A percentile compares a stretch with the other conserved stretches of the same genome.
phyloP scores from a whole-genome alignment of 2,113 vertebrate species.

The Hyla sarda region DNA sequence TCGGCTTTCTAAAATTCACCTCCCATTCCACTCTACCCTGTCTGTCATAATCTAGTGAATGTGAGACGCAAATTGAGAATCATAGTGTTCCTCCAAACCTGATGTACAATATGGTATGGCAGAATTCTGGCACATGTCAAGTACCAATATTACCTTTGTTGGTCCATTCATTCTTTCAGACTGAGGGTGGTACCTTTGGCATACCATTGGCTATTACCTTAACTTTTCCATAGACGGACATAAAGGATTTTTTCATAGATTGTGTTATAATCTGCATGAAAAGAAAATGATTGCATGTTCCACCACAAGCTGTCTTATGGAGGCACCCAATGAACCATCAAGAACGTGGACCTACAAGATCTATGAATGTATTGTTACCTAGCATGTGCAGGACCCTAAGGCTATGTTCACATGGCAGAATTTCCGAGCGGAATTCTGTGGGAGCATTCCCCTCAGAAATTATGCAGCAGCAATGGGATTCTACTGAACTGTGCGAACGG shows the following conservation, averaged over 20 bases:
- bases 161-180: neutral
- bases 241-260: too few relatives aligned
- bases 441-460: too few relatives aligned
- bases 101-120: neutral
- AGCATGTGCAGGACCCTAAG: too few relatives aligned
- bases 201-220: neutral
- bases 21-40: neutral
- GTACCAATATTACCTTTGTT: neutral
- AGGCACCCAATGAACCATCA: neutral
- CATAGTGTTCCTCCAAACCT: neutral
- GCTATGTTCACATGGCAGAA: too few relatives aligned
- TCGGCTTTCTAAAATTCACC: neutral
- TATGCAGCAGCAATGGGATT: too few relatives aligned
- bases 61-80: neutral
- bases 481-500: too few relatives aligned
- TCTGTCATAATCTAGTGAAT: neutral
- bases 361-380: neutral
- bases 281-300: neutral
- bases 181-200: too few relatives aligned
- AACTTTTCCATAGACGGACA: too few relatives aligned
- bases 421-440: too few relatives aligned
- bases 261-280: too few relatives aligned
- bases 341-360: neutral
- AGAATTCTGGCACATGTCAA: neutral
- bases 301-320: neutral